Evolutionary conservation across 2,113 vertebrate species (phyloP), one percentile per base, ranked within the genome.

Genomic region (Cyphomyrus discorhynchus): DNA sequence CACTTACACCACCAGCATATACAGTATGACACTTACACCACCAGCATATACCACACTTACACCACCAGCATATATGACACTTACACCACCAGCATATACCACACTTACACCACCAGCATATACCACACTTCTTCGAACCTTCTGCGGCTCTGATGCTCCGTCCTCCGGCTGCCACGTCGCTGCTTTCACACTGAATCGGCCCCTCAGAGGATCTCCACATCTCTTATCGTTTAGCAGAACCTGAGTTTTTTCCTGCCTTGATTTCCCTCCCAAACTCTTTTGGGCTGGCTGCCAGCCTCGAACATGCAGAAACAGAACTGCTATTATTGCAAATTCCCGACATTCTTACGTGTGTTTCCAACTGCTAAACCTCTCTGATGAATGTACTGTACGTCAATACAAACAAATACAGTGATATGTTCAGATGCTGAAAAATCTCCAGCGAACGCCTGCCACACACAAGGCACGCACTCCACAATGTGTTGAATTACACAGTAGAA

Each of bases 321-420:
- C 15, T 80, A 42, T 80, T 84, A 24, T 10, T 24, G 21, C 42
- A 21, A 24, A 84, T 84, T 84, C 21, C 42, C 9, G 10, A 6
- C 88, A 27, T 58, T 49, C 45, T 50, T 50, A 19, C 5, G 45
- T 10, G 42, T 46, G 62, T 47, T 70, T 74, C 52, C 89, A 47
- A 49, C 89, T 52, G 88, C 89, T 90, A 91, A 87, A 88, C 58
- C 85, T 21, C 88, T 88, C 88, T 74, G 83, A 91, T 91, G 82
- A 92, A 90, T 89, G 89, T 89, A 74, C 88, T 89, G 89, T 89
- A 74, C 88, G 49, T 27, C 90, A 91, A 90, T 83, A 83, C 66
- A 88, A 91, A 47, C 82, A 84, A 84, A 42, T 24, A n/a, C 19
- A 84, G 82, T 46, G 19, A 24, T 84, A 21, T 47, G 42, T 84